Conservation (phyloP, 2,888 invertebrate species). For the Carpatolechia fugitivella region DNA sequence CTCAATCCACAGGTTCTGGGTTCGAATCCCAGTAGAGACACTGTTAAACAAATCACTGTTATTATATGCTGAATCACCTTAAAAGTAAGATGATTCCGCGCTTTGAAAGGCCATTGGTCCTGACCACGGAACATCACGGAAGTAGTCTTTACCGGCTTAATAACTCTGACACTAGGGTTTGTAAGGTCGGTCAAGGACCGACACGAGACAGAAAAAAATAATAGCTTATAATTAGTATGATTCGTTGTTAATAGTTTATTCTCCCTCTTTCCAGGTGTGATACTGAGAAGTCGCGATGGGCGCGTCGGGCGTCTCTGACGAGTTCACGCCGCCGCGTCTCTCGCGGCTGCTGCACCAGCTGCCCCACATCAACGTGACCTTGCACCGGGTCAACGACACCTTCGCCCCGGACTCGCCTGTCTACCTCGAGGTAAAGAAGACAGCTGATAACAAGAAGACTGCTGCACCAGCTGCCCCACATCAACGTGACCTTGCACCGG, state of each 20-base stretch:
- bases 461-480: constrained; percentile 93
- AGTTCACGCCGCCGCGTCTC: constrained; percentile 91
- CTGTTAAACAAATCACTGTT: too few relatives aligned
- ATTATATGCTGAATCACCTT: too few relatives aligned
- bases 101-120: too few relatives aligned
- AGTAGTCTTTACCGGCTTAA: too few relatives aligned
- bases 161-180: too few relatives aligned
- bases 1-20: too few relatives aligned
- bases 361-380: constrained; percentile 95
- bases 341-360: constrained; percentile 92
- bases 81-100: too few relatives aligned
- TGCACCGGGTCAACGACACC: constrained; percentile 93
- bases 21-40: too few relatives aligned
- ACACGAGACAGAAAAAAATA: too few relatives aligned
- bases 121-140: too few relatives aligned
- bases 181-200: too few relatives aligned
- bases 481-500: constrained; percentile 92
- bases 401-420: constrained; percentile 94
- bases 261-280: constrained; percentile 40
- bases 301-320: constrained; percentile 80
- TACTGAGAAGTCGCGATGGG: constrained; percentile 63
- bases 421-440: constrained; percentile 90
- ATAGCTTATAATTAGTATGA: not conserved
- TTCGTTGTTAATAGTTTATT: not conserved
- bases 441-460: too few relatives aligned